Percentiles rank a stretch among this genome's conserved stretches.
These are phyloP conservation scores for Poecile montanus DNA, from an alignment of 2,797 vertebrate genomes.

Conservation along the genomic window DNA sequence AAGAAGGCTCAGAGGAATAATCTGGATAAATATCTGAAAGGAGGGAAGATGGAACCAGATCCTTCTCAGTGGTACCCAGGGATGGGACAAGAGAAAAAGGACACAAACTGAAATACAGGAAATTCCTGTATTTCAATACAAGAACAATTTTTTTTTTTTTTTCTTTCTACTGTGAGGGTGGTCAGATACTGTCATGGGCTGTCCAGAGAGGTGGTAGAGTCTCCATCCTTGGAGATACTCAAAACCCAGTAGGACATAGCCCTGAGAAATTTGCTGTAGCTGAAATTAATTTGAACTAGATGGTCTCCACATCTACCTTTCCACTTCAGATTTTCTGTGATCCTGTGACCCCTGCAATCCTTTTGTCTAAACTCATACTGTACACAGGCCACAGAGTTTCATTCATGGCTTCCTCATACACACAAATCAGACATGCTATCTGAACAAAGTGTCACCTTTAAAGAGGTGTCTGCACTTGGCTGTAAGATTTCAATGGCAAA, in stretches of 20 bases:
- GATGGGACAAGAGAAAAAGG: neutral
- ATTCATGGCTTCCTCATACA: neutral
- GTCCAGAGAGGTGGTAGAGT: neutral
- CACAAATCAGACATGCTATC: neutral
- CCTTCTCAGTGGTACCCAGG: neutral
- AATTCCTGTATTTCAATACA: neutral
- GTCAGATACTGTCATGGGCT: neutral
- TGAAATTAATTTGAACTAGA: neutral
- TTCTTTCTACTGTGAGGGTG: neutral
- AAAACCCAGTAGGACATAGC: fast-evolving
- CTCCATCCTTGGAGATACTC: neutral
- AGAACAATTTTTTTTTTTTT: neutral
- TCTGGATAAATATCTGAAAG: neutral
- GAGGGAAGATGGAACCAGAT: neutral
- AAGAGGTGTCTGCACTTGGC: fast-evolving
- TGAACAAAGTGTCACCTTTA: neutral
- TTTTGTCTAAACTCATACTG: neutral
- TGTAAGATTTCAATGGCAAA: neutral
- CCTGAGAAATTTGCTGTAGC: neutral
- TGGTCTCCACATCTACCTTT: neutral
- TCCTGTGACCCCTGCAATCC: neutral
- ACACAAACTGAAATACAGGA: neutral
- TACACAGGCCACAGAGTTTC: neutral
- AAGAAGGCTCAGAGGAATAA: neutral
- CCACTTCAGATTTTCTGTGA: neutral